Conservation (phyloP, 1,140 invertebrate species). For the Harlomillsia oculata region DNA sequence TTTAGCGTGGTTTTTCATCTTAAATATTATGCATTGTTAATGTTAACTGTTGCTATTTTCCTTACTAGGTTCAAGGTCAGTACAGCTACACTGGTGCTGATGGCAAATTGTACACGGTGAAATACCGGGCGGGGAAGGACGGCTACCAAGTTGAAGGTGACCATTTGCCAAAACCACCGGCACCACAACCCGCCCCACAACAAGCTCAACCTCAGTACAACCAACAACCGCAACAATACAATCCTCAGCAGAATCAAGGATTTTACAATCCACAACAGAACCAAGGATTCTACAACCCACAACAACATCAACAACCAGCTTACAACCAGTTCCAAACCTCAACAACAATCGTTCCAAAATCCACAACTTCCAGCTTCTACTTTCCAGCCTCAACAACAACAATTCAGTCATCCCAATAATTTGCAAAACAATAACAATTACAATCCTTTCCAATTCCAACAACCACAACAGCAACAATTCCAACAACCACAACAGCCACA, state of each 20-base stretch:
- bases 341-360: constrained; percentile 1
- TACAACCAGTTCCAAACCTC: constrained; percentile 10
- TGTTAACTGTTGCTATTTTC: neutral
- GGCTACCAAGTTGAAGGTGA: constrained; percentile 48
- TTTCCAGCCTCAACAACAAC: constrained; percentile 9
- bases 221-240: constrained; percentile 7
- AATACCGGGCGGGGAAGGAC: constrained; percentile 55
- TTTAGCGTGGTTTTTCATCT: neutral
- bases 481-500: constrained; percentile 24
- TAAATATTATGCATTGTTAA: neutral
- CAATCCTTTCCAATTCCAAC: constrained; percentile 7
- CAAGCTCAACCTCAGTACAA: neutral
- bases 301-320: constrained; percentile 9
- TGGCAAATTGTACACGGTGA: constrained; percentile 50
- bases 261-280: constrained; percentile 45
- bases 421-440: constrained; percentile 1
- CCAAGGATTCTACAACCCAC: constrained; percentile 9
- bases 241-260: constrained; percentile 39
- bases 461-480: constrained; percentile 24
- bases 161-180: constrained; percentile 30
- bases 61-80: constrained; percentile 38
- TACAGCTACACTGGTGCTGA: constrained; percentile 48
- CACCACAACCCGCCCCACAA: no score
- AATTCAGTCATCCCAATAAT: constrained; percentile 7
- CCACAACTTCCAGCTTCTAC: neutral